Base-by-base conservation (phyloP, 2,888 invertebrate species). In the Papilio gigon region DNA sequence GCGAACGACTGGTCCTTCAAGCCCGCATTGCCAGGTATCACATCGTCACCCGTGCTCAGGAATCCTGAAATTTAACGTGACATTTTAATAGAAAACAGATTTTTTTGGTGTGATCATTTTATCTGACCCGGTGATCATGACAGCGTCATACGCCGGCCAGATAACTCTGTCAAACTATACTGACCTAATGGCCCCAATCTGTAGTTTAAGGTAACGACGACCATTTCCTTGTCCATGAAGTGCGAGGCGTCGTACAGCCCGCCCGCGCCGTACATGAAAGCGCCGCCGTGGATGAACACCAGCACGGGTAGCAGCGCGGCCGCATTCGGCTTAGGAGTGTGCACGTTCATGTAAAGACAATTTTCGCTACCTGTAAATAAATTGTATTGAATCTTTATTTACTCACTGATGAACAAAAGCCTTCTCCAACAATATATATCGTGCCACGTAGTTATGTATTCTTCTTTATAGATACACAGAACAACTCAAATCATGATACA, bases 1-100 rank as follows among this genome's bases (percentile, higher is more conserved):
- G 95, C 96, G 73, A 94, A 88, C 27, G 92, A 89, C 86, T 96
- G 96, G 89, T 96, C 96, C 78, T 95, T 96, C 35, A 96, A 80
- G 0, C 96, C 96, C 76, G 93, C 93, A 82, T 96, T 96, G 4
- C 95, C 95, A 0, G 96, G 94, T 0, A 95, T 88, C 0, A 92
- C 79, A 0, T 93, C 92, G 74, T 96, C 95, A 40, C 94, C 95
- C 0, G 96, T 95, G 78, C 95, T 95, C 0, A 96, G 86, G 81
- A 97, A 96, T 59, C 96, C 95, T 95, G n/a, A 67, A 68, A n/a
- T 27, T n/a, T n/a, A 17, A 17, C 5, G 14, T 58, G 1, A 58
- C 8, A 4, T 20, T 33, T 33, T 27, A 8, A 14, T 53, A 14
- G 6, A 44, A 44, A 44, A 14, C 11, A 44, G 5, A 35, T 35